phyloP scores from a whole-genome alignment of 2,888 invertebrate species.

The Embidobia sp. region DNA sequence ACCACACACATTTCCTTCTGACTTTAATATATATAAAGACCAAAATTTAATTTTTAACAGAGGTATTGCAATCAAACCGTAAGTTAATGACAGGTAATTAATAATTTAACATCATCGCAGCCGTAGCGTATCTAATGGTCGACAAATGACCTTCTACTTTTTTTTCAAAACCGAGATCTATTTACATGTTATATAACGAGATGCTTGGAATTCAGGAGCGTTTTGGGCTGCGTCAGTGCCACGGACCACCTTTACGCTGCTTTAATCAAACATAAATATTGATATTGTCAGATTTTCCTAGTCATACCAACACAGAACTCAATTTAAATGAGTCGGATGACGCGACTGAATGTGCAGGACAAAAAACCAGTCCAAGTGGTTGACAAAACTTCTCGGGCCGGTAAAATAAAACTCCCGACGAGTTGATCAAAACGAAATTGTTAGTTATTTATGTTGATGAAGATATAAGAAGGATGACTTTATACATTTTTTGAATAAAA shows the following conservation, averaged over 20 bases:
- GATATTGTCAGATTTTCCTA: slow-evolving; percentile 52
- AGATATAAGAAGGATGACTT: too few relatives aligned
- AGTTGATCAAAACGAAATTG: too few relatives aligned
- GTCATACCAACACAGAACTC: slow-evolving; percentile 49
- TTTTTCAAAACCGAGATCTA: slow-evolving; percentile 3
- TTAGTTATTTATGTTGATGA: too few relatives aligned
- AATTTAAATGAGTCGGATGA: slow-evolving; percentile 33
- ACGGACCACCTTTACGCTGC: slow-evolving; percentile 38
- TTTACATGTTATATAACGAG: slow-evolving; percentile 25
- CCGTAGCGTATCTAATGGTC: background rate
- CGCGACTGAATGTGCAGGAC: slow-evolving; percentile 22
- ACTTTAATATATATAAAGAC: too few relatives aligned
- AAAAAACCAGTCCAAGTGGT: slow-evolving; percentile 27
- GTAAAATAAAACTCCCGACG: too few relatives aligned
- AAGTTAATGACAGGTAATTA: background rate
- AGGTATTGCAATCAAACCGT: too few relatives aligned
- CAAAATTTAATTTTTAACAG: too few relatives aligned
- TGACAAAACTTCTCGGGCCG: slow-evolving; percentile 27
- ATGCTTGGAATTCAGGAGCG: slow-evolving; percentile 23
- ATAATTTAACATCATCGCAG: too few relatives aligned
- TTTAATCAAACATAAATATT: slow-evolving; percentile 53
- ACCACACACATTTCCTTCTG: too few relatives aligned
- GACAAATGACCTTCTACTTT: slow-evolving; percentile 17
- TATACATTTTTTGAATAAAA: too few relatives aligned
- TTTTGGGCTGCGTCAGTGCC: background rate